Conservation (phyloP, 1,140 invertebrate genomes). For the Oncopeltus fasciatus region DNA sequence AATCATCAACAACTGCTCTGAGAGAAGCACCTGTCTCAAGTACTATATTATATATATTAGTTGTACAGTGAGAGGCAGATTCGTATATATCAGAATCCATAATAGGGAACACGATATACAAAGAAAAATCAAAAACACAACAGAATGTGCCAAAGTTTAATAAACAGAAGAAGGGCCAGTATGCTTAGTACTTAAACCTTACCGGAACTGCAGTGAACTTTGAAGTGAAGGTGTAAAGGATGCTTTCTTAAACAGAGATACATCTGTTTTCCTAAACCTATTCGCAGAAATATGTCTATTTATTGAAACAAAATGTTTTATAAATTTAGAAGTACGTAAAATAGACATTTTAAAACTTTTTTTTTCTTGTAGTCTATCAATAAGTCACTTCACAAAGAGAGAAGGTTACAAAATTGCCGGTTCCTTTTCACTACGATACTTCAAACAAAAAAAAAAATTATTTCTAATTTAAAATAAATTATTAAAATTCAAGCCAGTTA, state of each 20-base stretch:
- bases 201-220: too few species aligned
- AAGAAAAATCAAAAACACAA: background rate
- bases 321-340: constrained; percentile 49
- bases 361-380: background rate
- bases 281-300: constrained; percentile 46
- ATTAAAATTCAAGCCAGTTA: too few species aligned
- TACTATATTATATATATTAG: background rate
- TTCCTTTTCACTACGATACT: too few species aligned
- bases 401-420: background rate
- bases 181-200: too few species aligned
- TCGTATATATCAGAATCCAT: background rate
- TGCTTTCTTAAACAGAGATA: constrained; percentile 32
- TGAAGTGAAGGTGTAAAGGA: too few species aligned
- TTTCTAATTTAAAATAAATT: too few species aligned
- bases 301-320: constrained; percentile 49
- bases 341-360: constrained; percentile 32
- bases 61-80: background rate
- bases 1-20: background rate
- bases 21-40: background rate
- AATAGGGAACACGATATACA: background rate
- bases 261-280: constrained; percentile 37
- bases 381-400: background rate
- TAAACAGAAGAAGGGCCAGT: constrained; percentile 29
- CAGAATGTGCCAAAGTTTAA: background rate
- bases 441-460: too few species aligned